phyloP scores from a whole-genome alignment of 92 coral and sea anemone genomes.

The Isaurus tuberculatus region DNA sequence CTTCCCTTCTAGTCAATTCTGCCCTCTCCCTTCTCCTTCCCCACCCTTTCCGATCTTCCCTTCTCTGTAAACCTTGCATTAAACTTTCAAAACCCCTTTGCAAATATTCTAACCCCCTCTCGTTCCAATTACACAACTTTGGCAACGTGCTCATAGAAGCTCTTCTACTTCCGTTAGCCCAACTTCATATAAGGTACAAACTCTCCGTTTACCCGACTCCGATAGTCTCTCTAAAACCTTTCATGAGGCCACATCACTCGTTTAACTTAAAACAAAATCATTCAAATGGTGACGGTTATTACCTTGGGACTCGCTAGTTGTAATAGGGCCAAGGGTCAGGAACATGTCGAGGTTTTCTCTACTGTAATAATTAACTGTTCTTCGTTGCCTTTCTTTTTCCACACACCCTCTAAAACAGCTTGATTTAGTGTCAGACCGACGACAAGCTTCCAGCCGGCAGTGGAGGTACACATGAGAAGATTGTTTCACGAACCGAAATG shows the following conservation, averaged over 20 bases:
- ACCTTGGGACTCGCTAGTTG: neutral
- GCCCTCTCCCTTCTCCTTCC: too few species aligned
- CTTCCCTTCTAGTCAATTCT: too few species aligned
- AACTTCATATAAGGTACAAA: too few species aligned
- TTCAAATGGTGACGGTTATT: neutral
- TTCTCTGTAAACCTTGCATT: too few species aligned
- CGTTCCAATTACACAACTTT: too few species aligned
- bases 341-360: neutral
- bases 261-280: neutral
- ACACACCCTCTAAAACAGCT: conserved; percentile 70
- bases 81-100: too few species aligned
- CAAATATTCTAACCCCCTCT: too few species aligned
- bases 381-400: conserved; percentile 34
- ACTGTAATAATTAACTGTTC: neutral
- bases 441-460: conserved; percentile 73
- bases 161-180: too few species aligned
- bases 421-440: conserved; percentile 58
- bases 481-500: conserved; percentile 67
- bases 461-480: conserved; percentile 61
- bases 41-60: too few species aligned
- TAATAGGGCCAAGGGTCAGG: conserved; percentile 32
- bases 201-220: neutral
- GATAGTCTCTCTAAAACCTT: neutral
- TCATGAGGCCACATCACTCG: neutral
- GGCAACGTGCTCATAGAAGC: too few species aligned